Conservation (phyloP, 1,140 invertebrate genomes). For the Andrena cerasifolii region DNA sequence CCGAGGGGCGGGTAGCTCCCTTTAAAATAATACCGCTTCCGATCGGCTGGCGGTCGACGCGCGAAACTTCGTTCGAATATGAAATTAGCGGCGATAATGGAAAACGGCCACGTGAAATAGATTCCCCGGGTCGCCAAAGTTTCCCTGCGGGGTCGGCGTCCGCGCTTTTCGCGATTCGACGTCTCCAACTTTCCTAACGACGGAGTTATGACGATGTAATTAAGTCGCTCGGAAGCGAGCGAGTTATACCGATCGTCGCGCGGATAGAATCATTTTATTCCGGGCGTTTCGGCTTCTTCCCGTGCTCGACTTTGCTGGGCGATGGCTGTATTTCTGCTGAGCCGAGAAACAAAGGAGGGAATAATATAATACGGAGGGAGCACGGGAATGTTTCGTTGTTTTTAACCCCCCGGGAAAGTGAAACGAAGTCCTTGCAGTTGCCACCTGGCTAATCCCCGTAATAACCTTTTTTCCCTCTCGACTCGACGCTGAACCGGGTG, state of each 20-base stretch:
- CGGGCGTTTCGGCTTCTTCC: background rate
- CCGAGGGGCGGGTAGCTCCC: slow-evolving; percentile 18
- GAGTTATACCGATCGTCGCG: background rate
- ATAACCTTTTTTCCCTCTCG: background rate
- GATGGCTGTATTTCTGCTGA: no score
- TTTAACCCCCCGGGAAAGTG: slow-evolving; percentile 6
- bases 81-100: slow-evolving; percentile 27
- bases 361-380: background rate
- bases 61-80: slow-evolving; percentile 12
- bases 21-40: slow-evolving; percentile 34
- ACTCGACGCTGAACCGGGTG: background rate
- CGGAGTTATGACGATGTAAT: background rate
- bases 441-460: slow-evolving; percentile 26
- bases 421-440: slow-evolving; percentile 19
- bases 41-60: background rate
- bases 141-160: background rate
- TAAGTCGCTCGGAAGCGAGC: background rate
- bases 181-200: background rate
- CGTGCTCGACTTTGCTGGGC: no score
- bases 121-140: background rate
- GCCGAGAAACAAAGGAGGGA: background rate
- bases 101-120: background rate
- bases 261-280: background rate
- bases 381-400: background rate
- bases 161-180: slow-evolving; percentile 6